A percentile compares a stretch with the other conserved stretches of the same genome.
These are phyloP conservation scores for Cyprinodon variegatus DNA, from an alignment of 2,113 vertebrate genomes.

Conservation along the genomic window DNA sequence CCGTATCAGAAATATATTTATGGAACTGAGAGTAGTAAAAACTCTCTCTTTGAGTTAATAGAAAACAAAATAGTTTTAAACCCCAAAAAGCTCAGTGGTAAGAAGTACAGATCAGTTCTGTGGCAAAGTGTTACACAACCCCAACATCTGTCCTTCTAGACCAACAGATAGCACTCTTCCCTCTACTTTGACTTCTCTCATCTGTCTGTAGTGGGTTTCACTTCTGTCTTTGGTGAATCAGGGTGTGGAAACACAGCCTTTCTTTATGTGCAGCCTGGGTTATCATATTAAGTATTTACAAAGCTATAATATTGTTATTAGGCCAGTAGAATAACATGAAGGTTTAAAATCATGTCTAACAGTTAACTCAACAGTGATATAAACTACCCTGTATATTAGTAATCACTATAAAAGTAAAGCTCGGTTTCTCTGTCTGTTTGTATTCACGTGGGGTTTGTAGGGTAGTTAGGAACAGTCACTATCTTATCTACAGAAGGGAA, in stretches of 20 bases:
- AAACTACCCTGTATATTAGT: neutral
- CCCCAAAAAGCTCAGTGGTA: neutral
- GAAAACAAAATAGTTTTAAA: neutral
- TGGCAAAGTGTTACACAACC: neutral
- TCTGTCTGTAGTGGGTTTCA: conserved; percentile 7
- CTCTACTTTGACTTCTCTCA: neutral
- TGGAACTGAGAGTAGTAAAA: neutral
- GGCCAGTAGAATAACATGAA: too few relatives aligned
- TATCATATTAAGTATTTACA: neutral
- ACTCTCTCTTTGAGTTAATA: neutral
- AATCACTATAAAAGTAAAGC: neutral
- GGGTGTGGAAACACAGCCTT: neutral
- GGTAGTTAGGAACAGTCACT: neutral
- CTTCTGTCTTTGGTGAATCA: conserved; percentile 15
- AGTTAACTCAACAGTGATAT: neutral
- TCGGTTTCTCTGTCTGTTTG: neutral
- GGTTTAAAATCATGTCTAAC: too few relatives aligned
- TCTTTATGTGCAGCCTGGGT: neutral
- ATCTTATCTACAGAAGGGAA: neutral
- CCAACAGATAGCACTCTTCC: neutral
- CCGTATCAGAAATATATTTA: neutral
- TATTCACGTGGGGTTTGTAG: neutral
- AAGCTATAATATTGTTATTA: too few relatives aligned
- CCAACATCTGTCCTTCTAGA: neutral
- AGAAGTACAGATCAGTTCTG: neutral